phyloP scores from a whole-genome alignment of 2,888 invertebrate species.

The Busseola fusca region DNA sequence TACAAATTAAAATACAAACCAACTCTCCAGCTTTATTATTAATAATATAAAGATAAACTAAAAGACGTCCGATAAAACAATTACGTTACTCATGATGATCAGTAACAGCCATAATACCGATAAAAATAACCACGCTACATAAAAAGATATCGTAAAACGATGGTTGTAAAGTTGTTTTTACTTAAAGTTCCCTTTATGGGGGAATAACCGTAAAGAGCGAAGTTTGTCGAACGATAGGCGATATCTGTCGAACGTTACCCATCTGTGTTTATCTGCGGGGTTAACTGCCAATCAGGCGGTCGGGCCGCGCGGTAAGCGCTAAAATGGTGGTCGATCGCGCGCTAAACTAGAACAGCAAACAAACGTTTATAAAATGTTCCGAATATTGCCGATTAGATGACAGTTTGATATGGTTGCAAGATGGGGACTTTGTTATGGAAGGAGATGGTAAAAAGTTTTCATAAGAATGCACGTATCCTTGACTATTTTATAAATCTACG shows the following conservation, averaged over 20 bases:
- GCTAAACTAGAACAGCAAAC: constrained; percentile 36
- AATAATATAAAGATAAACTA: constrained; percentile 59
- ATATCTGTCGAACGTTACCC: constrained; percentile 74
- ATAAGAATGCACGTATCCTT: neutral
- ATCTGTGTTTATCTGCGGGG: constrained; percentile 77
- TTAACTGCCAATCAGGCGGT: constrained; percentile 72
- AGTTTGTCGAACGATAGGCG: constrained; percentile 82
- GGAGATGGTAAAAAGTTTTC: neutral
- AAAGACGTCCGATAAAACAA: constrained; percentile 70
- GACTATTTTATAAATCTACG: neutral
- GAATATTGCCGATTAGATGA: constrained; percentile 10
- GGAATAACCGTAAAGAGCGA: constrained; percentile 84
- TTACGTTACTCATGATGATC: constrained; percentile 71
- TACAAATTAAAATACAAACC: neutral
- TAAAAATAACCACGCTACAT: constrained; percentile 77
- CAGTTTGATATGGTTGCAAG: constrained; percentile 13
- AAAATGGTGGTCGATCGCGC: constrained; percentile 52
- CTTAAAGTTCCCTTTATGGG: constrained; percentile 84
- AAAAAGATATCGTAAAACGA: constrained; percentile 80
- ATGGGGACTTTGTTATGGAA: neutral
- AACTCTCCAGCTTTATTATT: neutral
- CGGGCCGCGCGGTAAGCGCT: constrained; percentile 51
- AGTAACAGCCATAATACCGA: constrained; percentile 68
- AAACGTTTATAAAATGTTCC: constrained; percentile 32
- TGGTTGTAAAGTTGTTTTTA: constrained; percentile 86